Evolutionary conservation across 2,113 vertebrate genomes (phyloP).

Genomic region (Hippocampus barbouri): DNA sequence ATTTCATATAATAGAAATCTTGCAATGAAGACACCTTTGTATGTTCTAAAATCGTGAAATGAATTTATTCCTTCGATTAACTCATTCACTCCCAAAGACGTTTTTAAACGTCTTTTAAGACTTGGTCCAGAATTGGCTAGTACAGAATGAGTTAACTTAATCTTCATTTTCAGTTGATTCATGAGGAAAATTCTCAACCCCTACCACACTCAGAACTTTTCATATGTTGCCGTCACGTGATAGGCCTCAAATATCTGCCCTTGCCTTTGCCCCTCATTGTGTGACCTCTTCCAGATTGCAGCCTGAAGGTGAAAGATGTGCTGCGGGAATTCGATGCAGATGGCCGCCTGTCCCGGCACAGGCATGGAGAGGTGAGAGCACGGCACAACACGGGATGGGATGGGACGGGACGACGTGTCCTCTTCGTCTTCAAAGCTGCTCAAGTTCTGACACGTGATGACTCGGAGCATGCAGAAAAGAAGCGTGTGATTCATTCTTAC

Average conservation of each 20-base stretch:
- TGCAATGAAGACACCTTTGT: not conserved
- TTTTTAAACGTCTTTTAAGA: too few species aligned
- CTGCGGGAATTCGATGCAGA: slow-evolving; percentile 80
- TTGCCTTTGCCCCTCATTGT: slow-evolving; percentile 3
- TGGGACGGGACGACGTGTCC: slow-evolving; percentile 18
- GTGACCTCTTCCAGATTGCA: slow-evolving; percentile 77
- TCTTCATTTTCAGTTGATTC: not conserved
- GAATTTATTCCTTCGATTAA: not conserved
- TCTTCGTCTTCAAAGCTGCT: slow-evolving; percentile 1
- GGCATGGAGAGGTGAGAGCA: slow-evolving; percentile 81
- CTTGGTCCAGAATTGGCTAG: too few species aligned
- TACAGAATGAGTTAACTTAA: too few species aligned
- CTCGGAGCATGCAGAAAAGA: slow-evolving; percentile 14
- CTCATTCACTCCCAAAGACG: not conserved
- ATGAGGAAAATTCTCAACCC: not conserved
- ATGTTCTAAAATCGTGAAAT: not conserved
- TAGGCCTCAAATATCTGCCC: not conserved
- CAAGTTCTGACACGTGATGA: not conserved
- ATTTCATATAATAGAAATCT: not conserved
- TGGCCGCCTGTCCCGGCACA: slow-evolving; percentile 73
- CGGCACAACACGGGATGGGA: not conserved
- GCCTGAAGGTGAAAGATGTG: slow-evolving; percentile 85
- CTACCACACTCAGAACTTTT: not conserved
- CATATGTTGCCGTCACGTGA: slow-evolving; percentile 1
- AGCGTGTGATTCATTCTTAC: slow-evolving; percentile 16